Base-by-base conservation (phyloP, 2,888 invertebrate species). In the Adelphocoris suturalis region DNA sequence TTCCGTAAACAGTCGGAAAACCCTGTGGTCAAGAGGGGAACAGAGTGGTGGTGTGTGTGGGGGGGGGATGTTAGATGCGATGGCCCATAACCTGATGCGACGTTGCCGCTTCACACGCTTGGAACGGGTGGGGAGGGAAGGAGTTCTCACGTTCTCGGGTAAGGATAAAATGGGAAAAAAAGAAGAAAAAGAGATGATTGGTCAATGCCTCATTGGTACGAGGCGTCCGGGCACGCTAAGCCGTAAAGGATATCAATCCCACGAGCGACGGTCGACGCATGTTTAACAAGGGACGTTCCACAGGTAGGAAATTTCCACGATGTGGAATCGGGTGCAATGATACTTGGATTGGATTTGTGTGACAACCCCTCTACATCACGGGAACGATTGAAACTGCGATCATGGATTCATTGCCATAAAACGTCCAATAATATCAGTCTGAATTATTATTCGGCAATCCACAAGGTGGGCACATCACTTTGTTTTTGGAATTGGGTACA, bases 121-220 rank as follows among this genome's bases (percentile, higher is more conserved):
- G 57, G 57, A 37, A 37, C 7, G 16, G 57, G 23, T 23, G n/a
- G 61, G 2, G 61, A 19, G n/a, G 16, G 61, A 23, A 68, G 68
- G 27, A 23, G 68, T 68, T 68, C 68, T 68, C 68, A 68, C 68
- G 68, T 68, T 68, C 68, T 68, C 9, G 57, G 19, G 57, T n/a
- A 27, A 68, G 68, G 68, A 68, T 19, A n/a, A 16, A 52, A 16
- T 14, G 16, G 57, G 16, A 57, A n/a, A 57, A 68, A 11, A 27
- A 68, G 19, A 23, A 68, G 19, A 27, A 68, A 68, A 68, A 68
- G 68, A 68, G 68, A 27, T 68, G 68, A 68, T 68, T 68, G 68
- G 68, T 68, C 68, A 57, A 57, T 57, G 57, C 57, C 23, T 68
- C 68, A 68, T 23, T 68, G 68, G 68, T 68, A 68, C 61, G 52